phyloP scores from a whole-genome alignment of 2,888 invertebrate genomes.

The Cosmia pyralina region DNA sequence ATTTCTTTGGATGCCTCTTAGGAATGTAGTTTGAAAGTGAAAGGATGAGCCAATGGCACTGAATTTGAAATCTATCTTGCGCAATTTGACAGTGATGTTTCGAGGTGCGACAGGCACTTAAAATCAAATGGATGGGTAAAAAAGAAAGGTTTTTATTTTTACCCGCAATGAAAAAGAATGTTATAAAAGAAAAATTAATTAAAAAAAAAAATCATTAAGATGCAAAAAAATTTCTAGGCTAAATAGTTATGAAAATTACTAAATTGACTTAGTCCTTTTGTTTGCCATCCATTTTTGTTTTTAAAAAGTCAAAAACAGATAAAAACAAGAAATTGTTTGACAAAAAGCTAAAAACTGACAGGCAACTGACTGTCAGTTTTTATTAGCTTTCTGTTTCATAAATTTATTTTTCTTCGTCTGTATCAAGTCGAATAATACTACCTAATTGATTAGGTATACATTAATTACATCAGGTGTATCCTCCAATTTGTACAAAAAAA shows the following conservation, averaged over 20 bases:
- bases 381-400: not conserved
- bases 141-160: slow-evolving; percentile 44
- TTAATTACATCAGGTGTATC: no score
- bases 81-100: slow-evolving; percentile 70
- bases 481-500: not conserved
- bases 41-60: slow-evolving; percentile 70
- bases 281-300: not conserved
- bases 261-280: not conserved
- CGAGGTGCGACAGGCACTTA: slow-evolving; percentile 60
- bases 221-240: not conserved
- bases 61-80: slow-evolving; percentile 66
- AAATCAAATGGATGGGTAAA: slow-evolving; percentile 68
- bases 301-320: no score
- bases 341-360: not conserved
- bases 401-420: not conserved
- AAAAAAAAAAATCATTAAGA: not conserved
- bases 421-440: no score
- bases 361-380: no score
- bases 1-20: slow-evolving; percentile 46
- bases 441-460: no score
- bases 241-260: no score
- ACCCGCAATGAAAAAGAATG: no score
- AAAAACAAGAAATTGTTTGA: not conserved
- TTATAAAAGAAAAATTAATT: not conserved
- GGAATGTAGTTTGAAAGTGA: slow-evolving; percentile 77